phyloP scores from a whole-genome alignment of 1,140 invertebrate genomes.

The Diabrotica undecimpunctata region DNA sequence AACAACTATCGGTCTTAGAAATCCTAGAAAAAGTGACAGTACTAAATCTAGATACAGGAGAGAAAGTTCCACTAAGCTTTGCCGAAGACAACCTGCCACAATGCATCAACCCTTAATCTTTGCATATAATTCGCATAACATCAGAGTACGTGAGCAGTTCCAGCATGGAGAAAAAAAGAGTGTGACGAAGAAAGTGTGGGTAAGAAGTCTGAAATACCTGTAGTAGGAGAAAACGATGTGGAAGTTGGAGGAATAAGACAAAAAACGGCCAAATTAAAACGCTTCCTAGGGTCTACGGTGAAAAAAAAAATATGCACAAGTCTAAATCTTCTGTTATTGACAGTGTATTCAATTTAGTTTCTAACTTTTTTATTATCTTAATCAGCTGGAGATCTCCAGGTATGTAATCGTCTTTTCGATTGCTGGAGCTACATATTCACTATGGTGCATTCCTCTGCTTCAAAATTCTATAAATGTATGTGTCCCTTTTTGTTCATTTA shows the following conservation, averaged over 20 bases:
- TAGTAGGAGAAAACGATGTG: constrained; percentile 47
- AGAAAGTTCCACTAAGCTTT: constrained; percentile 80
- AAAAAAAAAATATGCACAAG: constrained; percentile 86
- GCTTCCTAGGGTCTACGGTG: constrained; percentile 81
- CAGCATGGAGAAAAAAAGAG: constrained; percentile 67
- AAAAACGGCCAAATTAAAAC: constrained; percentile 63
- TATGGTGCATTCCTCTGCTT: too few species aligned
- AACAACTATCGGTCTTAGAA: constrained; percentile 80
- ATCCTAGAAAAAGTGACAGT: constrained; percentile 87
- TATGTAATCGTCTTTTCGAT: too few species aligned
- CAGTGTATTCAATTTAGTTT: too few species aligned
- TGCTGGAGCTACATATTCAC: too few species aligned
- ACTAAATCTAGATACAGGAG: constrained; percentile 90
- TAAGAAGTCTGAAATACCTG: constrained; percentile 63
- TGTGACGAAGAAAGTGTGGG: constrained; percentile 83
- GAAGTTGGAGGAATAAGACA: constrained; percentile 48
- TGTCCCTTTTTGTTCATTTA: too few species aligned
- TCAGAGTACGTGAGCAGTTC: constrained; percentile 83
- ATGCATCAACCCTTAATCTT: constrained; percentile 85
- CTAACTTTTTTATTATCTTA: too few species aligned
- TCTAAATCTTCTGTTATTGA: too few species aligned
- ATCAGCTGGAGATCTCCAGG: too few species aligned
- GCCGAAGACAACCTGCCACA: constrained; percentile 87
- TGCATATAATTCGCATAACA: constrained; percentile 92
- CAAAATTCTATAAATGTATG: too few species aligned